Base-by-base conservation (phyloP, 2,797 vertebrate genomes). In the Ctenopoma kingsleyae region DNA sequence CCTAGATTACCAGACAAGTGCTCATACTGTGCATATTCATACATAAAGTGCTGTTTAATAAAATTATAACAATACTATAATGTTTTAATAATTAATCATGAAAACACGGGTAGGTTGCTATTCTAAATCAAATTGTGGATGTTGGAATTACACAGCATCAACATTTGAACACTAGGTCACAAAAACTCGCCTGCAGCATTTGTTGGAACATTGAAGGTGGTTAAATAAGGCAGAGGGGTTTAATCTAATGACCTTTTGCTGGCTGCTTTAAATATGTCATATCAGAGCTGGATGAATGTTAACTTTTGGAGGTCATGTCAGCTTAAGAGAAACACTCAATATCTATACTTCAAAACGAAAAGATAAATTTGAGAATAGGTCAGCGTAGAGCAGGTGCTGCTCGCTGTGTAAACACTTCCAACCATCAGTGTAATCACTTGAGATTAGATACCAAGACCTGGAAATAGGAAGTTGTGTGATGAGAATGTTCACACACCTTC, bases 391-490 rank as follows among this genome's bases (percentile, higher is more conserved):
- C 87, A 91, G 87, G 54, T 90, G 86, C 74, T 54, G 61, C 81
- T 65, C 16, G 15, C 69, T 65, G 74, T 44, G 67, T 63, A 83
- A 87, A 89, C 71, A 74, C 67, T 11, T 32, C 15, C 61, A 71
- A 70, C 19, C 62, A 40, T 53, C 55, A 48, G 56, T 16, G 47
- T 74, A 87, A 86, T 86, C 78, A 27, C 69, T 22, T 25, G n/a
- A 88, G 88, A 92, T 91, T 77, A 89, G 85, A 89, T 79, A 79
- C 5, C 6, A 43, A 57, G 32, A 51, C n/a, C 53, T 60, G 41
- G 52, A 67, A 82, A 67, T n/a, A 49, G 9, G 5, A 66, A 46
- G 35, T 50, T 35, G 66, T 8, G 46, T 19, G 68, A 56, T 48
- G 65, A 53, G 20, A 74, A 52, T 49, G 64, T 72, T 80, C 68